phyloP scores from a whole-genome alignment of 1,140 invertebrate genomes.

The Apis cerana region DNA sequence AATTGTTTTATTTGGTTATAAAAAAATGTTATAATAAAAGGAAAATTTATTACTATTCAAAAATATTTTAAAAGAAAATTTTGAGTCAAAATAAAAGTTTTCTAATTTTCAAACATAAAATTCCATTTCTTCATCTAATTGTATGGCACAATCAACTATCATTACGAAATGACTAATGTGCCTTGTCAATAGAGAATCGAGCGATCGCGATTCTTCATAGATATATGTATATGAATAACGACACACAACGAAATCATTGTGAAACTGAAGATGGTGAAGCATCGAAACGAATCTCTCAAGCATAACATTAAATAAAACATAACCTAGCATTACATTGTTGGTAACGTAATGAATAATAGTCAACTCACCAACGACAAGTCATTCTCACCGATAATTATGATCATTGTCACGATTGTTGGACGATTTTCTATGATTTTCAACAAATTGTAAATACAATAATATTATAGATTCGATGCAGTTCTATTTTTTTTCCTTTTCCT shows the following conservation, averaged over 20 bases:
- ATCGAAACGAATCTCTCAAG: background rate
- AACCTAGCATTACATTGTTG: background rate
- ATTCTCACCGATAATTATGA: background rate
- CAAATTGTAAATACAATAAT: no score
- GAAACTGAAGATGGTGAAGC: background rate
- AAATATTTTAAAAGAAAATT: no score
- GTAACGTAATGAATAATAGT: background rate
- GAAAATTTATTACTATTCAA: no score
- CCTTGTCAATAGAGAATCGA: constrained; percentile 2
- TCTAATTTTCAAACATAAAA: no score
- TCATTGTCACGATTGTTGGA: background rate
- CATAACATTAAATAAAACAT: background rate
- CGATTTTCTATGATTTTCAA: background rate
- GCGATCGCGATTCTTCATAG: background rate
- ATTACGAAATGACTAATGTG: constrained; percentile 2
- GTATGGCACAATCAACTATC: background rate
- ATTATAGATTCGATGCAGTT: background rate
- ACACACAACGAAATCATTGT: constrained; percentile 1
- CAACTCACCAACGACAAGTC: background rate
- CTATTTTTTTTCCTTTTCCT: background rate
- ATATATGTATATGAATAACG: constrained; percentile 10
- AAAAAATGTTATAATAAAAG: no score
- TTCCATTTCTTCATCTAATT: background rate
- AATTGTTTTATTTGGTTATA: no score
- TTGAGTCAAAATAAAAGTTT: no score